Conservation (phyloP, 2,113 vertebrate genomes). For the Cepphus grylle region DNA sequence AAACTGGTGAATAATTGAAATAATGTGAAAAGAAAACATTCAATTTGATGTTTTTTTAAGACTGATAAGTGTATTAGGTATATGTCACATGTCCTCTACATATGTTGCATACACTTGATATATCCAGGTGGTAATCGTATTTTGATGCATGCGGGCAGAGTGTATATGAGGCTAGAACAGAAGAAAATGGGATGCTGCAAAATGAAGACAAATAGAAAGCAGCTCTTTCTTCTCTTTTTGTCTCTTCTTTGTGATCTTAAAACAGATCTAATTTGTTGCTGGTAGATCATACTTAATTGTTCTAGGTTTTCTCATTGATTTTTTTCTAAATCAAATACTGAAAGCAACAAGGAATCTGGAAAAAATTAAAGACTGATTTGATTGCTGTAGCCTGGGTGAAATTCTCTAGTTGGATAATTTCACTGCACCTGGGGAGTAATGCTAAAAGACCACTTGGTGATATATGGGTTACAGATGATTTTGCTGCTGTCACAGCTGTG, state of each 20-base stretch:
- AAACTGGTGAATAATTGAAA: neutral
- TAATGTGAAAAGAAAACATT: neutral
- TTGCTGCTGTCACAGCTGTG: neutral
- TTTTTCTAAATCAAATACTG: neutral
- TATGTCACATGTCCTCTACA: accelerated
- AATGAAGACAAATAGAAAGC: neutral
- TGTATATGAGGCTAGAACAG: neutral
- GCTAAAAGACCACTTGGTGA: neutral
- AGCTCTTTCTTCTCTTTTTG: neutral
- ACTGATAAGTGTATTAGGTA: accelerated
- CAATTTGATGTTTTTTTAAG: neutral
- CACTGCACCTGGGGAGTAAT: neutral
- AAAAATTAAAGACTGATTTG: neutral
- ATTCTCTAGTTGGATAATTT: neutral
- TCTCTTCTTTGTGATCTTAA: neutral
- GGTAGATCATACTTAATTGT: neutral
- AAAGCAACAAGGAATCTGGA: neutral
- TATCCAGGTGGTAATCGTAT: neutral
- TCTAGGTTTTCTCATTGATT: neutral
- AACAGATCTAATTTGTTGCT: neutral
- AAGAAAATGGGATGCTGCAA: neutral
- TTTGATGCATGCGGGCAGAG: neutral
- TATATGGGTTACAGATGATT: neutral
- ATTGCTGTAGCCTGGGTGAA: accelerated
- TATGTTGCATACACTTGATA: neutral